A percentile compares a stretch with the other conserved stretches of the same genome.
Conservation (phyloP, 23 tunicate species). For the Diplosoma virens region DNA sequence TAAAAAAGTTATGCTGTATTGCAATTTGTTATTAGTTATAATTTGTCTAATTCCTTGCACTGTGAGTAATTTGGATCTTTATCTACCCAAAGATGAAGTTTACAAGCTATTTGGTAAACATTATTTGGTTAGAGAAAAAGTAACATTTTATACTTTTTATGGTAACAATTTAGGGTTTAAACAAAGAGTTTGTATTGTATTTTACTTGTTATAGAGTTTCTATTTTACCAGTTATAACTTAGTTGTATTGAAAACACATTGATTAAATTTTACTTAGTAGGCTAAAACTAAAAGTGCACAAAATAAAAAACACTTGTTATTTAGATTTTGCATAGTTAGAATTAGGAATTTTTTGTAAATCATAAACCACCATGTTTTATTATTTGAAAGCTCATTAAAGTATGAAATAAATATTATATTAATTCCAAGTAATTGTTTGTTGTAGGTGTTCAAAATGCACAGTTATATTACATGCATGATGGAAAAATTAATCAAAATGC, state of each 20-base stretch:
- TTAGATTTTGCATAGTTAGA: background rate
- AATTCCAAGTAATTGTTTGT: background rate
- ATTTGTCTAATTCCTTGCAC: too few relatives aligned
- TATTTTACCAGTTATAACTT: too few relatives aligned
- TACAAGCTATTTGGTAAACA: slow-evolving; percentile 56
- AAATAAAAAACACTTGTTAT: background rate
- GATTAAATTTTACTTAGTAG: too few relatives aligned
- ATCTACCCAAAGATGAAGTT: slow-evolving; percentile 61
- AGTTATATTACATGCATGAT: slow-evolving; percentile 69
- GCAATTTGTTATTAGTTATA: too few relatives aligned
- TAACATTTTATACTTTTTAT: background rate
- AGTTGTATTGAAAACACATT: too few relatives aligned
- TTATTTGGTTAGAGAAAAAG: background rate
- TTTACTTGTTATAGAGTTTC: too few relatives aligned
- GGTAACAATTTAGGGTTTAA: background rate
- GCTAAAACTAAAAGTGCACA: too few relatives aligned
- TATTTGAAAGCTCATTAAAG: too few relatives aligned
- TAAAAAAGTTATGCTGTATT: too few relatives aligned
- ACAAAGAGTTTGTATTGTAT: too few relatives aligned
- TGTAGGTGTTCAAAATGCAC: slow-evolving; percentile 55
- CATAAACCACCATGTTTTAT: too few relatives aligned
- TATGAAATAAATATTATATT: background rate
- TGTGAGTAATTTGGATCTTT: slow-evolving; percentile 39
- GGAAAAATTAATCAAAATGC: slow-evolving; percentile 82
- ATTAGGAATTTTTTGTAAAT: background rate